Evolutionary conservation across 2,797 vertebrate species (phyloP), one percentile per base, ranked within the genome.

Genomic region (Mormyrus proboscirostris): DNA sequence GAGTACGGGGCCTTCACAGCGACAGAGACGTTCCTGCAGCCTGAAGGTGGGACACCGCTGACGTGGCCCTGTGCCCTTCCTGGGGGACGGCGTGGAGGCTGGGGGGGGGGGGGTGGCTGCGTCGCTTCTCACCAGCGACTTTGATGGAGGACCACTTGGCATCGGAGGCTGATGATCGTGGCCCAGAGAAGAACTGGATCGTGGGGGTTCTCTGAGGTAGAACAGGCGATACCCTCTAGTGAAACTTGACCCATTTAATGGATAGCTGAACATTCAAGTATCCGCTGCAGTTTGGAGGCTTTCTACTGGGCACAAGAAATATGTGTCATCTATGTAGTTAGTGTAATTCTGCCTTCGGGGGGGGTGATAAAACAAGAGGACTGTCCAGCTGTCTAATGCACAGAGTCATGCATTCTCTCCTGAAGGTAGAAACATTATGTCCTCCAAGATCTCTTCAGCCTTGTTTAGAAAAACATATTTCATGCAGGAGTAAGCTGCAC

Each of bases 1-100:
- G 90, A 91, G 90, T 88, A 92, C 3, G 90, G 25, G 25, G 6
- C 14, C 84, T 33, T 86, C 84, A n/a, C 41, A 83, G 41, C 9
- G 76, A 83, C 41, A 83, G 41, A 50, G 19, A 47, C 44, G 2
- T 83, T 83, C 16, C 44, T 83, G 6, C 9, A 12, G 79, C n/a
- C 16, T 1, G 38, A 47, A 83, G 79, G 79, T 49, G 44, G n/a
- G 79, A 22, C 41, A 1, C 41, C 8, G 19, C 41, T 10, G 41
- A 9, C 10, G 79, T 22, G 41, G 44, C 79, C 44, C 79, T 19
- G 16, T 22, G 73, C 50, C 57, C 65, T 22, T 51, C 85, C 29
- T 38, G 38, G 84, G 62, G 38, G 79, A 33, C 22, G 62, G 79
- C 9, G 88, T 55, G n/a, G 76, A 90, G 49, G 89, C 89, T 90